These are phyloP conservation scores for Prunella strophiata DNA, from an alignment of 2,797 vertebrate genomes.

Conservation along the genomic window DNA sequence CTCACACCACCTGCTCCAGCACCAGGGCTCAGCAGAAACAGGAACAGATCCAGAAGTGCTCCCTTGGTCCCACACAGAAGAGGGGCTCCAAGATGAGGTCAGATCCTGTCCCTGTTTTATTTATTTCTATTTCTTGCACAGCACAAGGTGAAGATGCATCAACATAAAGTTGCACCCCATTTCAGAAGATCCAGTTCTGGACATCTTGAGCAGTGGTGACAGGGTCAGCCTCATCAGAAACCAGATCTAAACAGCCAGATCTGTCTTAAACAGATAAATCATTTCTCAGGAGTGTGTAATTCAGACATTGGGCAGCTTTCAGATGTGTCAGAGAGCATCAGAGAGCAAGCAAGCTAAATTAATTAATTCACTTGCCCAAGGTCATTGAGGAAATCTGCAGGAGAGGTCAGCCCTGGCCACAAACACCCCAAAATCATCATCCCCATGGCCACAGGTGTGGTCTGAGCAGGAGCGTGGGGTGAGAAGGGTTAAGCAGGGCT, in stretches of 20 bases:
- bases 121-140: not conserved
- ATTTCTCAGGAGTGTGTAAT: not conserved
- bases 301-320: not conserved
- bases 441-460: fast-evolving
- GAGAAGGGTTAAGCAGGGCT: not conserved
- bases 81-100: not conserved
- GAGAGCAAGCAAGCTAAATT: not conserved
- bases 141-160: not conserved
- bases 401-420: not conserved
- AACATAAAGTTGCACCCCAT: not conserved
- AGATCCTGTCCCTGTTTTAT: not conserved
- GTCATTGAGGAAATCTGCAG: not conserved
- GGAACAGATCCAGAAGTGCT: fast-evolving
- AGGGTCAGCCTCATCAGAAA: not conserved
- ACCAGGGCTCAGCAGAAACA: not conserved
- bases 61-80: not conserved
- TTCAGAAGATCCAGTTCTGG: not conserved
- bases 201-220: fast-evolving
- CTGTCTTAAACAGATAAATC: not conserved
- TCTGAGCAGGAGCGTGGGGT: fast-evolving
- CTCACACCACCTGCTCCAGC: not conserved
- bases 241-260: not conserved
- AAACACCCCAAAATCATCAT: not conserved
- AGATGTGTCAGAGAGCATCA: not conserved
- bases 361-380: constrained; percentile 4